A percentile compares a stretch with the other conserved stretches of the same genome.
Conservation (phyloP, 1,140 invertebrate species). For the Drosophila hydei region DNA sequence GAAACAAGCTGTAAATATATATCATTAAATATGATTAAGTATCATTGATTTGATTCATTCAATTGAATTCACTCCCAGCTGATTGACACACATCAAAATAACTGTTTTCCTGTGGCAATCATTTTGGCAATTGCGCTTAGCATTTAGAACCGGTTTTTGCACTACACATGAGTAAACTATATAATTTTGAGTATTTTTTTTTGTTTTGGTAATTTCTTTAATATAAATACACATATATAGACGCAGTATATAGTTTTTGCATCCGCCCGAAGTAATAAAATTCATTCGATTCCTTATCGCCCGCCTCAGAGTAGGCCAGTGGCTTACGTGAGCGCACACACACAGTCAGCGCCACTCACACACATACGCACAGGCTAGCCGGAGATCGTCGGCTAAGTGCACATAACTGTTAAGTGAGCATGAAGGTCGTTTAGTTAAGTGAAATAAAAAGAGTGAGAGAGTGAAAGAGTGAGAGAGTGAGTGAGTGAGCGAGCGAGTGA, state of each 20-base stretch:
- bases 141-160: conserved; percentile 11
- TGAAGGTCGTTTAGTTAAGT: conserved; percentile 70
- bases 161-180: not conserved
- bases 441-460: conserved; percentile 57
- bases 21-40: conserved; percentile 4
- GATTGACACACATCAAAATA: conserved; percentile 2
- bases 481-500: not conserved
- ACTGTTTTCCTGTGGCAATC: conserved; percentile 16
- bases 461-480: too few species aligned
- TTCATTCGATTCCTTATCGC: conserved; percentile 19
- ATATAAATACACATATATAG: not conserved
- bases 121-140: conserved; percentile 11
- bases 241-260: not conserved
- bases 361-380: conserved; percentile 12
- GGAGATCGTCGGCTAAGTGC: conserved; percentile 44
- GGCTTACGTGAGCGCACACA: conserved; percentile 64
- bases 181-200: not conserved
- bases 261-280: conserved; percentile 9
- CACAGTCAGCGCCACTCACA: not conserved
- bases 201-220: conserved; percentile 2
- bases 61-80: conserved; percentile 20
- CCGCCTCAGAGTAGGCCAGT: conserved; percentile 2
- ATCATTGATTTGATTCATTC: conserved; percentile 14
- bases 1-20: not conserved
- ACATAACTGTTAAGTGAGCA: conserved; percentile 69